Base-by-base conservation (phyloP, 2,113 vertebrate genomes). In the Phaethon lepturus region DNA sequence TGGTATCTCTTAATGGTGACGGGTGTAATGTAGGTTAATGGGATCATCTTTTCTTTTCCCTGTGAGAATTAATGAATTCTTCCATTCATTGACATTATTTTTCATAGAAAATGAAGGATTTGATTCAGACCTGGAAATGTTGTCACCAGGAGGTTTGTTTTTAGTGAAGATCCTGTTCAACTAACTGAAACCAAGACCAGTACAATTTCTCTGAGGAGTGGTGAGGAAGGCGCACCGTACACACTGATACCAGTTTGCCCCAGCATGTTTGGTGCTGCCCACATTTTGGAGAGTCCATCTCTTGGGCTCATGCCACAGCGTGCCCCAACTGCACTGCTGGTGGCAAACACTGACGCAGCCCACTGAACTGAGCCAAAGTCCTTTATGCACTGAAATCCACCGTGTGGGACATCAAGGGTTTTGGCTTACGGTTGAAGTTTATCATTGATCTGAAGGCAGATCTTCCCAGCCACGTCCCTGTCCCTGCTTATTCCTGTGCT, bases 21-120 rank as follows among this genome's bases (percentile, higher is more conserved):
- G 89, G 94, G 69, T 96, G 81, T 95, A 95, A 96, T 73, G 78
- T 94, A 94, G 93, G 94, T 94, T 97, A 96, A 97, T 96, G 89
- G 97, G 91, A 96, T 97, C 97, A 79, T 88, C 74, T 94, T 94
- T 80, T 87, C 83, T 90, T 91, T 88, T 94, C 56, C 93, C 86
- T 90, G 20, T 89, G 96, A 98, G 96, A 96, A 96, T 93, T 95
- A 56, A 63, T 13, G 7, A 62, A 90, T 94, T 95, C 94, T 96
- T 93, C 89, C 83, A 94, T 96, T 95, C 95, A 86, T 33, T 80
- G 88, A 76, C 81, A 87, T 77, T 96, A 95, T 96, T 96, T 97
- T 97, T 96, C 93, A 89, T 33, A 91, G 77, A 77, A 73, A 90
- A 87, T 35, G 89, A 85, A 93, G 58, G 49, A 82, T 69, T 50